phyloP scores from a whole-genome alignment of 2,888 invertebrate species.

The Selenia dentaria region DNA sequence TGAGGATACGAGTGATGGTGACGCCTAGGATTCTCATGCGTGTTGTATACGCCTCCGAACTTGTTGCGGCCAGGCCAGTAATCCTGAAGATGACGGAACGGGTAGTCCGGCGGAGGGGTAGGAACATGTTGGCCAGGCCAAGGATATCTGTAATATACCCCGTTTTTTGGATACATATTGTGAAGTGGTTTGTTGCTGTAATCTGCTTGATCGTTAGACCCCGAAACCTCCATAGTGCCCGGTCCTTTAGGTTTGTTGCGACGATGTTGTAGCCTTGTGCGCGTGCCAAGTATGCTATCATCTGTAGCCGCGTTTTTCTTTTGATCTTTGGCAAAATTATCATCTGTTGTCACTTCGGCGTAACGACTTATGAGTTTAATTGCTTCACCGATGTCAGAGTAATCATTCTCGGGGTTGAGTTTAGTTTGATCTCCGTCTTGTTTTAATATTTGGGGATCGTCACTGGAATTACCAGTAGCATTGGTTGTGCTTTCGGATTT shows the following conservation, averaged over 20 bases:
- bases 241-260: constrained; percentile 64
- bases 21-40: constrained; percentile 71
- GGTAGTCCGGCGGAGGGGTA: constrained; percentile 70
- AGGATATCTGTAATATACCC: constrained; percentile 67
- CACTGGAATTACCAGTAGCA: constrained; percentile 31
- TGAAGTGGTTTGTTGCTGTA: constrained; percentile 34
- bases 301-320: constrained; percentile 60
- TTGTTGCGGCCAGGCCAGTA: constrained; percentile 73
- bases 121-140: constrained; percentile 70
- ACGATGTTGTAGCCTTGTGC: constrained; percentile 74
- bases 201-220: constrained; percentile 35
- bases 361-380: constrained; percentile 78
- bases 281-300: constrained; percentile 70
- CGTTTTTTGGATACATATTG: constrained; percentile 49
- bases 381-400: constrained; percentile 77
- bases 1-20: constrained; percentile 77
- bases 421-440: constrained; percentile 63
- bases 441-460: constrained; percentile 47
- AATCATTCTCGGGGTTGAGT: constrained; percentile 76
- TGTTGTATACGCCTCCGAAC: constrained; percentile 69
- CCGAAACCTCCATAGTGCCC: constrained; percentile 40
- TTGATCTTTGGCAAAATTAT: constrained; percentile 71
- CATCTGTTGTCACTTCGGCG: constrained; percentile 79
- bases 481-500: constrained; percentile 12
- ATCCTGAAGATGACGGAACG: constrained; percentile 75